A percentile compares a stretch with the other conserved stretches of the same genome.
phyloP scores from a whole-genome alignment of 1,140 invertebrate genomes.

The Ephestia elutella region DNA sequence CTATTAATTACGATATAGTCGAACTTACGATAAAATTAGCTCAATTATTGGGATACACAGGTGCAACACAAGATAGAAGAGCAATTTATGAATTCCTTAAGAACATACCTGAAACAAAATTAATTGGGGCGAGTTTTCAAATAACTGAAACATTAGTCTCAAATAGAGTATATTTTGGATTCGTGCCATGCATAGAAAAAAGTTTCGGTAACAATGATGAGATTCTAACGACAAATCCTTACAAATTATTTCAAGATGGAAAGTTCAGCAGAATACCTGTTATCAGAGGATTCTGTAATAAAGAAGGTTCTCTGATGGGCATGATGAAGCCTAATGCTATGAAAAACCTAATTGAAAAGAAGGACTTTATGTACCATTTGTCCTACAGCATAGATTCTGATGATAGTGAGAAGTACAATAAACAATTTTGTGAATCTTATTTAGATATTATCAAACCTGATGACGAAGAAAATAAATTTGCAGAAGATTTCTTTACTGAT shows the following conservation, averaged over 20 bases:
- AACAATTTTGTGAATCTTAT: conserved; percentile 39
- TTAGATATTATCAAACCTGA: conserved; percentile 27
- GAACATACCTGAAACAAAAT: conserved; percentile 49
- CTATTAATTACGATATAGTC: conserved; percentile 27
- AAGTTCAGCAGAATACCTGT: conserved; percentile 75
- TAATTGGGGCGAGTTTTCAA: conserved; percentile 47
- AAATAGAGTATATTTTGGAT: conserved; percentile 57
- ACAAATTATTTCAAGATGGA: conserved; percentile 48
- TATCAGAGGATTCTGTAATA: conserved; percentile 76
- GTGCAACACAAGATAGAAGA: conserved; percentile 53
- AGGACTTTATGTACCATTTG: conserved; percentile 41
- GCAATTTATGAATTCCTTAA: conserved; percentile 65
- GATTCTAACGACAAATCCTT: conserved; percentile 56
- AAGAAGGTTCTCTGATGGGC: conserved; percentile 67
- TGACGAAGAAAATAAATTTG: conserved; percentile 39
- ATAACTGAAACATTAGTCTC: conserved; percentile 44
- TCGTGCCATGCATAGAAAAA: conserved; percentile 66
- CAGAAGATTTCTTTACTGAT: conserved; percentile 50
- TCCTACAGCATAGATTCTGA: conserved; percentile 53
- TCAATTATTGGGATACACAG: conserved; percentile 48
- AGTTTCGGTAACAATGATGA: conserved; percentile 45
- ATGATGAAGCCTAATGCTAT: conserved; percentile 57
- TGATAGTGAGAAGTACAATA: conserved; percentile 26
- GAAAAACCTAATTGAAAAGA: conserved; percentile 38
- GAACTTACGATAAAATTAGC: conserved; percentile 31